Base-by-base conservation (phyloP, 2,888 invertebrate species). In the Cybosia mesomella region DNA sequence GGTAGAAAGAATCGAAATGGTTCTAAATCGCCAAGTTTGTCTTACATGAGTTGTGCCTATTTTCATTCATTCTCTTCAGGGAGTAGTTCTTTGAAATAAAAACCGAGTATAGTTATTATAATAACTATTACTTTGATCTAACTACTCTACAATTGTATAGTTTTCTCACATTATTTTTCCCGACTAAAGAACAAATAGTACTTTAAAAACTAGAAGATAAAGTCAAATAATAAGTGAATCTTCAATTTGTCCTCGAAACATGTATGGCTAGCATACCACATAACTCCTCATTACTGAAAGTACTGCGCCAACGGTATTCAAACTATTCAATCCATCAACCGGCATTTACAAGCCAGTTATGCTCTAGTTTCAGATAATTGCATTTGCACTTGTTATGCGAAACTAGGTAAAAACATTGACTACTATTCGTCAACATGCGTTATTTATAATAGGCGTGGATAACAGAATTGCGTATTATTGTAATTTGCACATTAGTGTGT, bases 361-460 rank as follows among this genome's bases (percentile, higher is more conserved):
- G 90, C 88, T 89, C 92, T 82, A 91, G 85, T 90, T 92, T 91
- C 83, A 79, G 74, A 76, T 91, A 91, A 91, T 90, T 88, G 87
- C 86, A 86, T 89, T 87, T 87, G 87, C 88, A 90, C 88, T 90
- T 89, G 88, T 90, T 90, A 91, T 84, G 87, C 84, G 84, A 86
- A 86, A 82, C 83, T 77, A 82, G 84, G 83, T 85, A 86, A 87
- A 83, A 85, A 86, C 82, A 80, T 85, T 85, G 79, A 83, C 84
- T 75, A 70, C 70, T 67, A 82, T 90, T 90, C 80, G 81, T 85
- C 83, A 89, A 91, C 82, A 76, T 13, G 32, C 77, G 80, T 82
- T 83, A 83, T 83, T 86, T 83, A 84, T 87, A 91, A 86, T 87
- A 89, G 85, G 87, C 87, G 85, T 88, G 84, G 88, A 89, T 87